Evolutionary conservation across 1,140 invertebrate species (phyloP), one percentile per base, ranked within the genome.

Genomic region (Paralvinella palmiformis): DNA sequence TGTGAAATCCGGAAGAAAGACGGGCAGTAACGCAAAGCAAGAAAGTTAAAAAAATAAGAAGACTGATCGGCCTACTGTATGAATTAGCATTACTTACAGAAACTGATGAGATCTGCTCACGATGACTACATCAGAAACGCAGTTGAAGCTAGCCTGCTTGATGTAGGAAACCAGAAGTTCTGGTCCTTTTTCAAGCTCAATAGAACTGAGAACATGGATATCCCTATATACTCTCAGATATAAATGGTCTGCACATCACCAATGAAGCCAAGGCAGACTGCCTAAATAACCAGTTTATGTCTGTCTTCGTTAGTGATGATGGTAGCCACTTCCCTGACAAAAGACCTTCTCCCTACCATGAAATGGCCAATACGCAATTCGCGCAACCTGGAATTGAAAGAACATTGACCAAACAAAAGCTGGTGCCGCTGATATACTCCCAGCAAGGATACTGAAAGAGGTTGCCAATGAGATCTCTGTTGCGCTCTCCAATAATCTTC

Each of bases 201-300:
- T 20, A 32, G 35, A 20, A 32, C 7, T 36, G 27, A 59, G 20
- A 2, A 59, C 2, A 2, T 59, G 57, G 44, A 24, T 59, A 33
- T 59, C 3, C 27, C 57, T 59, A 59, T 35, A 3, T 20, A n/a
- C 57, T 59, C n/a, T 36, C 22, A 56, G n/a, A 56, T 31, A 56
- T 17, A 48, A 4, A 48, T 1, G 45, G 45, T 48, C 45, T 48
- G 17, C 5, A 6, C 45, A 48, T 48, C 27, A 48, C 45, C 27
- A 48, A 24, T 24, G 5, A 48, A 48, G 45, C 45, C 15, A 48
- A 48, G 15, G 45, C 45, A 17, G 45, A 48, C n/a, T 48, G 45
- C 27, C 45, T 7, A 22, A 48, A 48, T 24, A 48, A 48, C 45
- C 45, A 48, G 4, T 48, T 48, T 48, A 24, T 5, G 15, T 48